These are phyloP conservation scores for Pipistrellus nathusii DNA, from an alignment of 2,797 vertebrate genomes.

Conservation along the genomic window DNA sequence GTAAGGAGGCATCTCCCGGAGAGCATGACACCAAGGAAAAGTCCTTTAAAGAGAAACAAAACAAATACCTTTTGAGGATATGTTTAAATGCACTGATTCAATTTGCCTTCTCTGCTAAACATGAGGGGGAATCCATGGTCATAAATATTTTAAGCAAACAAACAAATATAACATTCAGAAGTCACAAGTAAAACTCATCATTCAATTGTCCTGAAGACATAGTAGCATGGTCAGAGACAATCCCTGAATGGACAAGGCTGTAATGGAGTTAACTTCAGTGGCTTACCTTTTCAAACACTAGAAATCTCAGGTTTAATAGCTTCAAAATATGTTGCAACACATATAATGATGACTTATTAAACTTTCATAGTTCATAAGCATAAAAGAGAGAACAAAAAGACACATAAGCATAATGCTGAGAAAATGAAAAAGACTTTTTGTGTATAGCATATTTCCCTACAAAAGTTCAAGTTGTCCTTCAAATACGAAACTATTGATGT, in stretches of 20 bases:
- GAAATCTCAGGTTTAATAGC: constrained; percentile 26
- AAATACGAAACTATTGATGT: background rate
- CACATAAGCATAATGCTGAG: background rate
- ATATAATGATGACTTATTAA: constrained; percentile 43
- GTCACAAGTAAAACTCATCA: constrained; percentile 35
- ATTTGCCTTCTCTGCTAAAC: constrained; percentile 38
- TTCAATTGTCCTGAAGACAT: constrained; percentile 59
- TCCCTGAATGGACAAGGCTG: background rate
- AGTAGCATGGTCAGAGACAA: background rate
- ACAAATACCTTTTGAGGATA: background rate
- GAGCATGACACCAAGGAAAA: background rate
- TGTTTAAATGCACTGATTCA: constrained; percentile 19
- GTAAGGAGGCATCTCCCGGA: background rate
- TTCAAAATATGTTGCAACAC: constrained; percentile 42
- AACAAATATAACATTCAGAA: background rate
- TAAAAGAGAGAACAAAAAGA: constrained; percentile 26
- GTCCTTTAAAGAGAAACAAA: background rate
- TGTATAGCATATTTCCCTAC: background rate
- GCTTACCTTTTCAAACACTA: constrained; percentile 59
- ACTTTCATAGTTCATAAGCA: constrained; percentile 7
- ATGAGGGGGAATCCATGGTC: background rate
- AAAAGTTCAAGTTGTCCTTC: constrained; percentile 65
- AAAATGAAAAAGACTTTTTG: constrained; percentile 44
- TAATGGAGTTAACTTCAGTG: constrained; percentile 31
- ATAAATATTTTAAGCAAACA: constrained; percentile 51